Evolutionary conservation across 2,797 vertebrate genomes (phyloP), one percentile per base, ranked within the genome.

Genomic region (Coccyzus lansbergi): DNA sequence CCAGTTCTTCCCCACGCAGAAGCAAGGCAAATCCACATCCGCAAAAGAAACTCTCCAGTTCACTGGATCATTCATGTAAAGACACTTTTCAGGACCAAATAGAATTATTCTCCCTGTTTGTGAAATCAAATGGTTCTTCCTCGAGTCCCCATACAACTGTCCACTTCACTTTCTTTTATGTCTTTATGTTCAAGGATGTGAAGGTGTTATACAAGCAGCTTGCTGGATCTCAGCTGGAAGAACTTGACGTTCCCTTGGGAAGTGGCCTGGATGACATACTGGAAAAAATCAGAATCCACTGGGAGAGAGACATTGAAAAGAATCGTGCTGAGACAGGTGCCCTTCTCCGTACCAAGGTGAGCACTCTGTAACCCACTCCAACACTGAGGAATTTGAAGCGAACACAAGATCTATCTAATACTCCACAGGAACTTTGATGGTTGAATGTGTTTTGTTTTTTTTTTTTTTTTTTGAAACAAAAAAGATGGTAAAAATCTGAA

Each of bases 261-360:
- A 98, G 98, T 58, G 98, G 98, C 82, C 98, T 99, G 96, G 98
- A 99, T 18, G 98, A 98, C 92, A 98, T 99, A 95, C 97, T 99
- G 88, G 98, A 98, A 94, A 98, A 98, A 62, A 99, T 99, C 93
- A 96, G 98, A 94, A 98, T 97, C 94, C 98, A 99, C 95, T 99
- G 99, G 99, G 99, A 99, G 96, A 98, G 97, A 95, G 98, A 98
- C 60, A 98, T 98, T 4, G 98, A 99, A 96, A 98, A 97, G 97
- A 99, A 98, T 88, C 97, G 98, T 16, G 96, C 96, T 5, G 98
- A 99, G 92, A 97, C 98, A 3, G 98, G 98, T 85, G 96, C 97
- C 86, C 98, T 98, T 95, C 97, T 98, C 92, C 98, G 99, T 83
- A 96, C 96, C 82, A 98, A 99, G 98, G 99, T 99, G 94, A 97